Percentiles rank a stretch among this genome's conserved stretches.
Conservation (phyloP, 2,113 vertebrate genomes). For the Carassius auratus region DNA sequence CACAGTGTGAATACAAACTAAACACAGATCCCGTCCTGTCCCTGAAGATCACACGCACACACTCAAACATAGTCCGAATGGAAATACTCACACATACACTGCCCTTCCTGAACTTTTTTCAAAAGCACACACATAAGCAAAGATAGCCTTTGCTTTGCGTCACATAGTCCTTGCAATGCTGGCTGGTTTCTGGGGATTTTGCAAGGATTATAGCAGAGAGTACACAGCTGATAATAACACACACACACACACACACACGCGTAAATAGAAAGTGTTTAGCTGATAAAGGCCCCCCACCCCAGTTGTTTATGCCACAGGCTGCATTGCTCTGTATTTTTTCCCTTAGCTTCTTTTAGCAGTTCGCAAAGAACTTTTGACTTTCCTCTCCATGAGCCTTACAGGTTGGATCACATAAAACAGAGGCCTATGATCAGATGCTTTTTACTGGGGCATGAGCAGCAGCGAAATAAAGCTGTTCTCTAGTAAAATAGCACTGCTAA, state of each 20-base stretch:
- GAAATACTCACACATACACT: constrained; percentile 1
- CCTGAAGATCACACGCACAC: constrained; percentile 22
- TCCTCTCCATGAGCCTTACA: neutral
- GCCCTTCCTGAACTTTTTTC: neutral
- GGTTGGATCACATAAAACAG: constrained; percentile 25
- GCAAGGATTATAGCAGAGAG: constrained; percentile 28
- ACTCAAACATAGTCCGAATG: constrained; percentile 20
- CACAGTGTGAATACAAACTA: constrained; percentile 18
- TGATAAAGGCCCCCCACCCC: constrained; percentile 25
- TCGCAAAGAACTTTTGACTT: constrained; percentile 17
- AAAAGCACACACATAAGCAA: neutral
- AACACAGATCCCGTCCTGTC: neutral
- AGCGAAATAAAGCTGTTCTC: neutral
- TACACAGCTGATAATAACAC: constrained; percentile 28
- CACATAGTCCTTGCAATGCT: constrained; percentile 24
- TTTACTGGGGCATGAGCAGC: neutral
- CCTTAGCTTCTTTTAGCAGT: neutral
- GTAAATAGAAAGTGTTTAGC: constrained; percentile 18
- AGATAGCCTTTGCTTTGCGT: constrained; percentile 24
- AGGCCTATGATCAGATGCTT: neutral
- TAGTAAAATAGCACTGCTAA: neutral
- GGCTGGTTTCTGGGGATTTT: constrained; percentile 41
- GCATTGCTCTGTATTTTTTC: constrained; percentile 35
- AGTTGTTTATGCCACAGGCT: constrained; percentile 42
- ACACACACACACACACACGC: constrained; percentile 20